Evolutionary conservation across 2,113 vertebrate genomes (phyloP).

Genomic region (Glaucidium brasilianum): DNA sequence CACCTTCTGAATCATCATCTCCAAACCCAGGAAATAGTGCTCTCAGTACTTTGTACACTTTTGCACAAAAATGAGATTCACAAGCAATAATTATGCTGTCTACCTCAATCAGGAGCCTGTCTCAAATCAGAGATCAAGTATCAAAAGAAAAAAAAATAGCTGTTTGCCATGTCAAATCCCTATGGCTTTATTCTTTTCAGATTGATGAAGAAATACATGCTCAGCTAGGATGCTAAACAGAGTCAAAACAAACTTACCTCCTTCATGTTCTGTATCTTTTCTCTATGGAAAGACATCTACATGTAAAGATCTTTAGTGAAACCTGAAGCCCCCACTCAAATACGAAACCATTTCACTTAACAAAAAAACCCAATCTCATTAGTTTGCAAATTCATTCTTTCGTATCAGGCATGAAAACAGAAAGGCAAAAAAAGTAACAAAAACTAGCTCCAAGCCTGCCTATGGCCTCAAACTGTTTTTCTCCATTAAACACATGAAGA

Average conservation of each 20-base stretch:
- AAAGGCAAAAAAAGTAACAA: neutral
- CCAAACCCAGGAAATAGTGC: neutral
- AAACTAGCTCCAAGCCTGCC: neutral
- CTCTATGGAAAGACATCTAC: neutral
- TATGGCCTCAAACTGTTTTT: neutral
- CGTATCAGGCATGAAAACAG: neutral
- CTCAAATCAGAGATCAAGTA: neutral
- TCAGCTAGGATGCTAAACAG: neutral
- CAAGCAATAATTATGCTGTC: neutral
- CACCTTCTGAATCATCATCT: neutral
- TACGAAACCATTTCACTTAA: neutral
- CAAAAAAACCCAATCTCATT: neutral
- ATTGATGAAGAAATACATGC: neutral
- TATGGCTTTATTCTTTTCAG: neutral
- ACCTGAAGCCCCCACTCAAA: neutral
- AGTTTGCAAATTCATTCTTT: neutral
- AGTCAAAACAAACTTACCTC: neutral
- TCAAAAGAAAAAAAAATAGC: neutral
- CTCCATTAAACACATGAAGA: neutral
- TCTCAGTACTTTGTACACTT: neutral
- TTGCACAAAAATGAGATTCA: neutral
- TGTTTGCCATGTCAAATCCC: neutral
- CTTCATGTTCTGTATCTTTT: neutral
- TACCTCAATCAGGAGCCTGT: neutral
- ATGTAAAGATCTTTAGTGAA: neutral